Percentiles rank a stretch among this genome's conserved stretches.
These are phyloP conservation scores for Spinibarbus caldwelli DNA, from an alignment of 2,797 vertebrate species.

Conservation along the genomic window DNA sequence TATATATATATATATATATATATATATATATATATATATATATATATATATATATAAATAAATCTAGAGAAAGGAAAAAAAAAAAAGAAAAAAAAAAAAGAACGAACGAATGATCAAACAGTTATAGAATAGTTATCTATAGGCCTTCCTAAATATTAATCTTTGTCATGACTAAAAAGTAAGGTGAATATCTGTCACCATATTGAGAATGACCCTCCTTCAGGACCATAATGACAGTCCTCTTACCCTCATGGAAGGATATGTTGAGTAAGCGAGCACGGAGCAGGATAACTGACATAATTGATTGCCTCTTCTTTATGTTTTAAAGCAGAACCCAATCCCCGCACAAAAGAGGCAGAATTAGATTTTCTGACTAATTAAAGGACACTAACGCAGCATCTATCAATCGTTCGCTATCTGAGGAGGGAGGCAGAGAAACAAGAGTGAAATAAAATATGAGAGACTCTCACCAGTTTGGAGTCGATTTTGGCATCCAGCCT, in stretches of 20 bases:
- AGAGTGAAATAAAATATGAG: slow-evolving; percentile 49
- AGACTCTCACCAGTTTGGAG: slow-evolving; percentile 90
- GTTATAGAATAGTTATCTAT: not conserved
- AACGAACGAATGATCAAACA: too few species aligned
- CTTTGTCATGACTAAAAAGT: not conserved
- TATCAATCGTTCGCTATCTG: slow-evolving; percentile 32
- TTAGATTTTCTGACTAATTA: slow-evolving; percentile 37
- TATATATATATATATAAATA: too few species aligned
- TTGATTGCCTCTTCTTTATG: slow-evolving; percentile 41
- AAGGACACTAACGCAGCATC: slow-evolving; percentile 38
- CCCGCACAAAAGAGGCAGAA: slow-evolving; percentile 19
- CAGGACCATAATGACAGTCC: slow-evolving; percentile 39
- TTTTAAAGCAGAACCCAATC: slow-evolving; percentile 39
- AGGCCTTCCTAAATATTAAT: not conserved
- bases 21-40: too few species aligned
- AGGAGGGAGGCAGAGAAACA: slow-evolving; percentile 36
- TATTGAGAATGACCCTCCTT: not conserved
- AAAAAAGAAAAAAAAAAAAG: not conserved
- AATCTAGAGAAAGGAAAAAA: too few species aligned
- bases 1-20: too few species aligned
- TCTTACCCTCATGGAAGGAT: slow-evolving; percentile 7
- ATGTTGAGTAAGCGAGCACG: slow-evolving; percentile 10
- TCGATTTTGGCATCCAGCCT: slow-evolving; percentile 96
- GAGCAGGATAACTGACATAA: slow-evolving; percentile 45
- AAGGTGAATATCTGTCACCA: not conserved